Percentiles rank a stretch among this genome's conserved stretches.
phyloP scores from a whole-genome alignment of 2,888 invertebrate species.

The Cistogaster globosa region DNA sequence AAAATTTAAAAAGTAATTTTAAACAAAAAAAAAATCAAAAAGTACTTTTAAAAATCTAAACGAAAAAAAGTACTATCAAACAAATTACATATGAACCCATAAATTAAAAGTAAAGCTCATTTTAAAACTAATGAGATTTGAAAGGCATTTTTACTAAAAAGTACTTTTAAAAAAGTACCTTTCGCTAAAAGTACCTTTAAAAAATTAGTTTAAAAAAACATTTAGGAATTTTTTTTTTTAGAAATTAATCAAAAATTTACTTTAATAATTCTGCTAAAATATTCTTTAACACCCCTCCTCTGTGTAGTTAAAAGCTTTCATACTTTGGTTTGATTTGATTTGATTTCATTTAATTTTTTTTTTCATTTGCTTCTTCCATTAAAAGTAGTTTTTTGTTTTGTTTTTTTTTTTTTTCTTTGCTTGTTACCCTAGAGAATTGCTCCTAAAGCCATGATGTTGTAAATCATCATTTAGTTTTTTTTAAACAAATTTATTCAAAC shows the following conservation, averaged over 20 bases:
- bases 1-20: no score
- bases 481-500: conserved; percentile 53
- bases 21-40: no score
- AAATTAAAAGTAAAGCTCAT: no score
- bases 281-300: not conserved
- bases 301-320: not conserved
- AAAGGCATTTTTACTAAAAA: not conserved
- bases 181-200: not conserved
- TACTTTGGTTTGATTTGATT: conserved; percentile 31
- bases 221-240: no score
- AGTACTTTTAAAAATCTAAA: no score
- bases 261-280: not conserved
- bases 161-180: not conserved
- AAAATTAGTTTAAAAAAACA: no score
- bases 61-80: no score
- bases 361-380: not conserved
- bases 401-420: not conserved
- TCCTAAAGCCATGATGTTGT: conserved; percentile 55
- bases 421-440: conserved; percentile 45
- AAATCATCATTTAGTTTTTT: conserved; percentile 44
- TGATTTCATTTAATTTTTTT: conserved; percentile 28
- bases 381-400: conserved; percentile 8
- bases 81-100: no score
- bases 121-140: no score
- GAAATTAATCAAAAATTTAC: no score